Evolutionary conservation across 2,797 vertebrate genomes (phyloP).

Genomic region (Enteromius treurensis): DNA sequence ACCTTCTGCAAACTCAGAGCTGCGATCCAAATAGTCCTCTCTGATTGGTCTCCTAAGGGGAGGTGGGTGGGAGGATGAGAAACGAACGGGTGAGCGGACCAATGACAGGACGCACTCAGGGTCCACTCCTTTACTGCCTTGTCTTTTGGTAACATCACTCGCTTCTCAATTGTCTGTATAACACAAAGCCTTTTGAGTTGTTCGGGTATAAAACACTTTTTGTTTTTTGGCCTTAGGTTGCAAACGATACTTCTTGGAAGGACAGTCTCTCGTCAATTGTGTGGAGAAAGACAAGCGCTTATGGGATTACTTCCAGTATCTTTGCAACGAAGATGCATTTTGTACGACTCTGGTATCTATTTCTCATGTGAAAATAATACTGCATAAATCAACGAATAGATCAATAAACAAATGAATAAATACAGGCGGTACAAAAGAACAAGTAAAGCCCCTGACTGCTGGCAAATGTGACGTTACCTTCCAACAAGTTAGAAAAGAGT

Average conservation of each 20-base stretch:
- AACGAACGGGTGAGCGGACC: slow-evolving; percentile 91
- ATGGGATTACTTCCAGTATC: slow-evolving; percentile 85
- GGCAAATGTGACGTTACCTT: slow-evolving; percentile 96
- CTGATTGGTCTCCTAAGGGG: slow-evolving; percentile 97
- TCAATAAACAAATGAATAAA: slow-evolving; percentile 53
- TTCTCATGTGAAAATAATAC: slow-evolving; percentile 73
- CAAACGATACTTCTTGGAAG: slow-evolving; percentile 86
- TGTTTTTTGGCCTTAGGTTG: slow-evolving; percentile 81
- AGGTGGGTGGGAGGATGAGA: slow-evolving; percentile 90
- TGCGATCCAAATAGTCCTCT: slow-evolving; percentile 98
- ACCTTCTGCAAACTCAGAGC: slow-evolving; percentile 99
- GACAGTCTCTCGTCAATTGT: slow-evolving; percentile 80
- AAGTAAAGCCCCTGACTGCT: slow-evolving; percentile 67
- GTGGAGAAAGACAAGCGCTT: slow-evolving; percentile 76
- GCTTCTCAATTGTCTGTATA: slow-evolving; percentile 83
- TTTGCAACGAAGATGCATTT: slow-evolving; percentile 78
- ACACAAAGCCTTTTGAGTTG: slow-evolving; percentile 86
- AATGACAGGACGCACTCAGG: slow-evolving; percentile 94
- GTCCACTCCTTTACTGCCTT: slow-evolving; percentile 99
- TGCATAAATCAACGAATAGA: slow-evolving; percentile 54
- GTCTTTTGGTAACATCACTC: slow-evolving; percentile 99
- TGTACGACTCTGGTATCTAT: slow-evolving; percentile 74
- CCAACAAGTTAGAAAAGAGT: slow-evolving; percentile 99
- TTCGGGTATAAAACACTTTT: slow-evolving; percentile 58
- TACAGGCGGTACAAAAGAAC: slow-evolving; percentile 54